Evolutionary conservation across 2,113 vertebrate species (phyloP).

Genomic region (Sarotherodon lohbergeri): DNA sequence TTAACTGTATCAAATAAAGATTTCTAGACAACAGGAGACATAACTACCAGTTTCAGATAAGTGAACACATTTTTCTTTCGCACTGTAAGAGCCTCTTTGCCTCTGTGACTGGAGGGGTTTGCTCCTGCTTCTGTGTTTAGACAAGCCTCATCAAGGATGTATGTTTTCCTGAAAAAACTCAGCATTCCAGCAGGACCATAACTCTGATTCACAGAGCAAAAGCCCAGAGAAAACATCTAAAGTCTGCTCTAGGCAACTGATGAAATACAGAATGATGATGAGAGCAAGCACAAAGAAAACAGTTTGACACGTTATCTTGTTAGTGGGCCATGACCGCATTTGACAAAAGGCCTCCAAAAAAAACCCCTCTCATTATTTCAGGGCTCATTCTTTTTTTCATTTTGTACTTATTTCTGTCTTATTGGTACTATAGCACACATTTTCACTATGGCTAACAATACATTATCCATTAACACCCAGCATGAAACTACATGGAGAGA

Average conservation of each 20-base stretch:
- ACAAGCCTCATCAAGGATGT: constrained; percentile 15
- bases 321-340: not conserved
- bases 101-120: not conserved
- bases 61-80: not conserved
- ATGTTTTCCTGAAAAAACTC: constrained; percentile 34
- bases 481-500: not conserved
- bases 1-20: not conserved
- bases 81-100: not conserved
- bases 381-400: not conserved
- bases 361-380: not conserved
- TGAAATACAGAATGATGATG: constrained; percentile 4
- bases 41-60: not conserved
- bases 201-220: constrained; percentile 7
- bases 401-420: not conserved
- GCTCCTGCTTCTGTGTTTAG: not conserved
- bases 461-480: constrained; percentile 14
- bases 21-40: not conserved
- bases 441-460: not conserved
- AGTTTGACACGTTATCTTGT: constrained; percentile 5
- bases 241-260: not conserved
- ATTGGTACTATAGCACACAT: not conserved
- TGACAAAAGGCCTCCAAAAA: not conserved
- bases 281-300: constrained; percentile 5
- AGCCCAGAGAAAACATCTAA: constrained; percentile 10
- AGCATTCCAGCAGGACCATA: not conserved